Evolutionary conservation across 2,888 invertebrate species (phyloP), one percentile per base, ranked within the genome.

Genomic region (Ormyrus pomaceus): DNA sequence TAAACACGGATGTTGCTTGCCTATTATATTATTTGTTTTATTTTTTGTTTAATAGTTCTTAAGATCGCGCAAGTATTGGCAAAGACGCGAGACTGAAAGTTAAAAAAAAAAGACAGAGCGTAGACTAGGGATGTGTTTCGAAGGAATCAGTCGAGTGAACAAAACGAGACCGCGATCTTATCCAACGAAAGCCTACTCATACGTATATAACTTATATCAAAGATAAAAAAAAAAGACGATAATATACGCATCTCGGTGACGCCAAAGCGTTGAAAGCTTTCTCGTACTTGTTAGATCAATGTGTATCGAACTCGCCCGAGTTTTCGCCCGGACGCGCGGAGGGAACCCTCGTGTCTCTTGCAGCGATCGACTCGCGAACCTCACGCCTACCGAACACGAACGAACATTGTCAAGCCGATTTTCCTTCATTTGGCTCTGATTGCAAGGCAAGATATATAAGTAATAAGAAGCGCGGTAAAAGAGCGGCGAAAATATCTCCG

Each of bases 41-140:
- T 48, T 72, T 66, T 78, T 72, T 61, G 6, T 80, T 76, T 74
- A 64, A 75, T 82, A 82, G 80, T 72, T 78, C 13, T 68, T 80
- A 82, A 82, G 82, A 75, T 80, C 80, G 80, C 80, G 75, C 75
- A 65, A 77, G 64, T 70, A 79, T 76, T 77, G 70, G 58, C 59
- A 72, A 80, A 82, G 59, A 77, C 74, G 71, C 77, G 82, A 78
- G 64, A 77, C 64, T 78, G 65, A 71, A 50, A 71, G 48, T 56
- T 48, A 71, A 68, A 46, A 34, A 58, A 70, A 50, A 45, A 71
- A 76, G 55, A 59, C 8, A 74, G 66, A 19, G 69, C 61, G 10
- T 81, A 78, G 75, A n/a, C 77, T 76, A 80, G 80, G 19, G 58
- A 72, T 77, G 71, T 72, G 56, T 79, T 71, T 80, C 78, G 77